Percentiles rank a stretch among this genome's conserved stretches.
phyloP scores from a whole-genome alignment of 1,140 invertebrate species.

The Heliconius hermathena region DNA sequence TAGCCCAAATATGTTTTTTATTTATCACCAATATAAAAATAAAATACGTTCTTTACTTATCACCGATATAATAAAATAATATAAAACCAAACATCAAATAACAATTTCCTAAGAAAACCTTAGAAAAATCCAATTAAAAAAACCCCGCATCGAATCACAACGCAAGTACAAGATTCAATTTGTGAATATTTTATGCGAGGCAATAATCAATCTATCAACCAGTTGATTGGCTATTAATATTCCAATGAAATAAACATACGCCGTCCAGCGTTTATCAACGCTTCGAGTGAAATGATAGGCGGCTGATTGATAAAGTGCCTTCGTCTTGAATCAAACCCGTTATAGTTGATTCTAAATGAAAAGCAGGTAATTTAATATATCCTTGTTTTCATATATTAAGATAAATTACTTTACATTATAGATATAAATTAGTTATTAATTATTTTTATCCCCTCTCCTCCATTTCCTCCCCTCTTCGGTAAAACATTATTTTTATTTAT shows the following conservation, averaged over 20 bases:
- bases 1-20: too few relatives aligned
- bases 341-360: background rate
- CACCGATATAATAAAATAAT: too few relatives aligned
- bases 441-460: too few relatives aligned
- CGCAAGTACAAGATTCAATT: constrained; percentile 38
- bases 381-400: background rate
- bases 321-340: background rate
- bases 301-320: constrained; percentile 13
- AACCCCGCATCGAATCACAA: background rate
- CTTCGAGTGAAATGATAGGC: constrained; percentile 20
- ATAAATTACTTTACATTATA: background rate
- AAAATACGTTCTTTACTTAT: too few relatives aligned
- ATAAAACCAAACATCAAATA: background rate
- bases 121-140: constrained; percentile 4
- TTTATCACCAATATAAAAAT: too few relatives aligned
- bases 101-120: background rate
- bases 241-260: constrained; percentile 36
- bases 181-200: constrained; percentile 40
- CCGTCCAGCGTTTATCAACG: constrained; percentile 30
- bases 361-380: background rate
- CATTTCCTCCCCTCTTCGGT: too few relatives aligned
- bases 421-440: too few relatives aligned
- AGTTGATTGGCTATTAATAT: constrained; percentile 43
- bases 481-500: too few relatives aligned
- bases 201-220: constrained; percentile 43